Conservation (phyloP, 1,140 invertebrate species). For the Tetramorium parvispinum region DNA sequence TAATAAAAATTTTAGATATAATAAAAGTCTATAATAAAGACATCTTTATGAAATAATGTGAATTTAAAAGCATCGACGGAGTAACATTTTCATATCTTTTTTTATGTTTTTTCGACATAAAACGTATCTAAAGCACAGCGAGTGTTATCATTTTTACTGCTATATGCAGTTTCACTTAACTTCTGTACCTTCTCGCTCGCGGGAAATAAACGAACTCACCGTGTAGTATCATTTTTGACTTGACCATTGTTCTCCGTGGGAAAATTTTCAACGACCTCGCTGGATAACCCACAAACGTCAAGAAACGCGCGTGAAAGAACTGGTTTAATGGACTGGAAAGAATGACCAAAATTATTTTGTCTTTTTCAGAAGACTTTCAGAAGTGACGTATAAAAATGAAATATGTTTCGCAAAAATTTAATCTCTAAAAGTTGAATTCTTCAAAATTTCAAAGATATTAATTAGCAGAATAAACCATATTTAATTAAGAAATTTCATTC, state of each 20-base stretch:
- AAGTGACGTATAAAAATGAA: no score
- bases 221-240: slow-evolving; percentile 22
- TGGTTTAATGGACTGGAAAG: neutral
- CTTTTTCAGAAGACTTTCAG: neutral
- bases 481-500: neutral
- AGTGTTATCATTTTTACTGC: slow-evolving; percentile 24
- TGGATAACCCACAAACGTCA: slow-evolving; percentile 17
- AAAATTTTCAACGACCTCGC: slow-evolving; percentile 13
- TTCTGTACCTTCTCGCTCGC: neutral
- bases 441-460: neutral
- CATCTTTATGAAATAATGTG: neutral
- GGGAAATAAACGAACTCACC: neutral
- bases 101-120: neutral
- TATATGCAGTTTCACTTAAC: neutral
- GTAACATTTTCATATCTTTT: neutral
- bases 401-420: neutral
- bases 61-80: neutral
- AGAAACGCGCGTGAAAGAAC: slow-evolving; percentile 3
- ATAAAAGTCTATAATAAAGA: neutral
- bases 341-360: neutral
- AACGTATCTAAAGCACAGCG: neutral
- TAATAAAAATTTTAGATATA: neutral
- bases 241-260: slow-evolving; percentile 5
- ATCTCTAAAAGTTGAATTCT: neutral
- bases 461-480: neutral